These are phyloP conservation scores for Mesaphorura yosii DNA, from an alignment of 1,140 invertebrate species.

Conservation along the genomic window DNA sequence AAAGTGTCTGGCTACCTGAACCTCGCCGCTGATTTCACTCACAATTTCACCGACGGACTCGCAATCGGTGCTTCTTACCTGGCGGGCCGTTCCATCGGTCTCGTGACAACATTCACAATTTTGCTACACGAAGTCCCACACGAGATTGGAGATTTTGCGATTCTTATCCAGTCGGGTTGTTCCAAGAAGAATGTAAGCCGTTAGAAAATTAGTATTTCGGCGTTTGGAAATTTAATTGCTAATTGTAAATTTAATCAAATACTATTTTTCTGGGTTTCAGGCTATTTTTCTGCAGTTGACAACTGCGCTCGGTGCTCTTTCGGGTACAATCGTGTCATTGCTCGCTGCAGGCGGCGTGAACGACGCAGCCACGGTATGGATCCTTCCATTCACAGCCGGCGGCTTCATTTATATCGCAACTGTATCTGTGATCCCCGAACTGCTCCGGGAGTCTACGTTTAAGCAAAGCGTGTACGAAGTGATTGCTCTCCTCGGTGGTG, in stretches of 20 bases:
- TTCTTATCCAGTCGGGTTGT: conserved; percentile 86
- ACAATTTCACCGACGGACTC: conserved; percentile 94
- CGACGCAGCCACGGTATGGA: conserved; percentile 65
- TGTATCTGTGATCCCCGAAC: conserved; percentile 89
- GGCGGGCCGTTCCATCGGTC: conserved; percentile 65
- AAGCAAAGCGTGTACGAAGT: conserved; percentile 79
- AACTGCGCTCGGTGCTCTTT: conserved; percentile 87
- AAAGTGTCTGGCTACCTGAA: conserved; percentile 90
- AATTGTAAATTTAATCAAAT: conserved; percentile 6
- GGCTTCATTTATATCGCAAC: conserved; percentile 98
- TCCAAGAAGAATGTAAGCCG: conserved; percentile 60
- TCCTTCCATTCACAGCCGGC: conserved; percentile 91
- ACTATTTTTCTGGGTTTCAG: conserved; percentile 38
- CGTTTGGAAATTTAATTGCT: neutral
- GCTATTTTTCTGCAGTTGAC: conserved; percentile 82
- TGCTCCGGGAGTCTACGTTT: conserved; percentile 71
- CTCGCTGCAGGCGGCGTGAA: conserved; percentile 60
- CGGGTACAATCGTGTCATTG: conserved; percentile 77
- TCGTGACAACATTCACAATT: conserved; percentile 85
- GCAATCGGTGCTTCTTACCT: conserved; percentile 95
- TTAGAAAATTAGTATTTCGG: neutral
- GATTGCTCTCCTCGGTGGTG: conserved; percentile 63
- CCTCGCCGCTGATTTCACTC: conserved; percentile 84
- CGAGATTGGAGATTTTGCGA: conserved; percentile 97
- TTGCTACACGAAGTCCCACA: conserved; percentile 93